phyloP scores from a whole-genome alignment of 2,113 vertebrate species.

The Megalops atlanticus region DNA sequence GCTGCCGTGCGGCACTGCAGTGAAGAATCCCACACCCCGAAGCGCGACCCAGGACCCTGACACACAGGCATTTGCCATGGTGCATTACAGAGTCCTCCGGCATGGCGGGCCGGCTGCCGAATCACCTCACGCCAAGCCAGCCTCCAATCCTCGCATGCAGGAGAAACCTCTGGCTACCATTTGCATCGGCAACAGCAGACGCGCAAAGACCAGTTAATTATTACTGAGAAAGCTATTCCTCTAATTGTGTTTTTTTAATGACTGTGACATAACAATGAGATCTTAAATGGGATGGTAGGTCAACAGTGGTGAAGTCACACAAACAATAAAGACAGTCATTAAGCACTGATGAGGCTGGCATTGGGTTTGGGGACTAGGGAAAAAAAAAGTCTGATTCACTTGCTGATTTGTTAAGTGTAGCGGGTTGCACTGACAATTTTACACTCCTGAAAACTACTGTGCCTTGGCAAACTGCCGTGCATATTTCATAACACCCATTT shows the following conservation, averaged over 20 bases:
- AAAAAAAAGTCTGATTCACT: neutral
- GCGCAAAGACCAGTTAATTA: neutral
- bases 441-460: neutral
- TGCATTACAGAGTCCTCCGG: neutral
- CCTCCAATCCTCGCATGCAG: neutral
- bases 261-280: conserved; percentile 14
- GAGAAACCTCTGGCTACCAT: neutral
- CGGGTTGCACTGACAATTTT: neutral
- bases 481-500: neutral
- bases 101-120: neutral
- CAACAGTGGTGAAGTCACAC: neutral
- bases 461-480: neutral
- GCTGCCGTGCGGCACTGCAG: neutral
- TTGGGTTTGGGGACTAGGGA: neutral
- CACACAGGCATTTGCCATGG: neutral
- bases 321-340: neutral
- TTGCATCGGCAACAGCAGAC: neutral
- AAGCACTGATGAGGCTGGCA: neutral
- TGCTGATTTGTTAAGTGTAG: neutral
- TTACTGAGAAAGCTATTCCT: neutral
- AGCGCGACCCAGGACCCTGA: neutral
- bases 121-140: neutral
- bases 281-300: conserved; percentile 14
- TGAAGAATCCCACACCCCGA: neutral
- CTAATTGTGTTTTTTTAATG: conserved; percentile 21